phyloP scores from a whole-genome alignment of 2,888 invertebrate species.

The Oxycera nigricornis region DNA sequence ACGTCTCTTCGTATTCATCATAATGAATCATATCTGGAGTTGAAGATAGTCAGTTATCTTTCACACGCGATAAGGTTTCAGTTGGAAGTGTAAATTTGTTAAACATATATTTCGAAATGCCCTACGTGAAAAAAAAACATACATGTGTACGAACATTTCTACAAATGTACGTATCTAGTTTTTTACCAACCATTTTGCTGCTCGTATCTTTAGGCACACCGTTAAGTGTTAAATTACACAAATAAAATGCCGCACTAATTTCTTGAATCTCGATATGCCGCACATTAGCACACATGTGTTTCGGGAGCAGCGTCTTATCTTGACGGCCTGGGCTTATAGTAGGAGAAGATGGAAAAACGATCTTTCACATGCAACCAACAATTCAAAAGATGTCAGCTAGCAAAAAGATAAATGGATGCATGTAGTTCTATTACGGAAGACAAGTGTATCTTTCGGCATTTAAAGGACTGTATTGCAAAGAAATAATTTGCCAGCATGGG shows the following conservation, averaged over 20 bases:
- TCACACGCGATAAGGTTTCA: constrained; percentile 21
- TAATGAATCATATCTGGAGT: constrained; percentile 5
- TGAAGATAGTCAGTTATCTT: constrained; percentile 13
- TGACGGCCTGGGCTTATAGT: no score
- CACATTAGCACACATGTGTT: background rate
- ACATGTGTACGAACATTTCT: background rate
- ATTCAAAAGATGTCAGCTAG: no score
- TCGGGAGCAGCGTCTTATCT: background rate
- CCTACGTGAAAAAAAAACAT: background rate
- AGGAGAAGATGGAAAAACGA: background rate
- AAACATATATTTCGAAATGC: background rate
- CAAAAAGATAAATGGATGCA: no score
- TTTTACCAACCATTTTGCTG: no score
- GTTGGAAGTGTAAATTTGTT: background rate
- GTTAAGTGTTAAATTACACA: constrained; percentile 11
- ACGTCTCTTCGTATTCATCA: background rate
- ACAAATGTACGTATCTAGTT: background rate
- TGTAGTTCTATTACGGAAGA: no score
- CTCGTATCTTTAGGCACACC: no score
- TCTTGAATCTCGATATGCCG: background rate
- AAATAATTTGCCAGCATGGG: no score
- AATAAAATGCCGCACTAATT: background rate
- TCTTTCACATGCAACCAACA: no score
- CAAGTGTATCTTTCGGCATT: no score
- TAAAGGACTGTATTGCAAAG: no score